These are phyloP conservation scores for Galaxias olidus DNA, from an alignment of 2,797 vertebrate genomes.

Conservation along the genomic window DNA sequence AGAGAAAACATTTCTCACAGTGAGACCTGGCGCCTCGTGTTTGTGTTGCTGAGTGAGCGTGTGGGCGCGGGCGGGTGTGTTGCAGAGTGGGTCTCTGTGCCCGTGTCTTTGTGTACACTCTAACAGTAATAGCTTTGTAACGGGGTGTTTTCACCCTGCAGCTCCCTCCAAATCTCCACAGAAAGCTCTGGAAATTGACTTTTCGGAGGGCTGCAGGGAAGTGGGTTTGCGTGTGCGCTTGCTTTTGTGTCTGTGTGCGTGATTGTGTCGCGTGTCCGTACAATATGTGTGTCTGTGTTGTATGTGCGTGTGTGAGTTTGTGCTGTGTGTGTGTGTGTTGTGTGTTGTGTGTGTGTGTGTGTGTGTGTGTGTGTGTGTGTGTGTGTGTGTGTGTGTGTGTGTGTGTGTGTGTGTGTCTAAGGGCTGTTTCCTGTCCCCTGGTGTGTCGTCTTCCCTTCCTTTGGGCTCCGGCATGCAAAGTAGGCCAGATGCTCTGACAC, in stretches of 20 bases:
- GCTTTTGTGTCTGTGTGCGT: slow-evolving; percentile 8
- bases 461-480: slow-evolving; percentile 32
- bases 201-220: slow-evolving; percentile 16
- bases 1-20: not conserved
- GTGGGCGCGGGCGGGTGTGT: too few species aligned
- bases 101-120: too few species aligned
- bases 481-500: slow-evolving; percentile 28
- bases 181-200: slow-evolving; percentile 30
- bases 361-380: too few species aligned
- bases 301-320: slow-evolving; percentile 28
- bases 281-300: slow-evolving; percentile 19
- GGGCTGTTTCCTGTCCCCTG: slow-evolving; percentile 10
- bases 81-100: too few species aligned
- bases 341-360: not conserved
- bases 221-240: slow-evolving; percentile 4
- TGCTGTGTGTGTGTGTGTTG: slow-evolving; percentile 13
- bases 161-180: slow-evolving; percentile 23
- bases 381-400: not conserved
- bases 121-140: slow-evolving; percentile 20
- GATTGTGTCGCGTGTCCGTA: slow-evolving; percentile 12
- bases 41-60: not conserved
- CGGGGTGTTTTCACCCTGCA: slow-evolving; percentile 6
- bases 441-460: slow-evolving; percentile 21
- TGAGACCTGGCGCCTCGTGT: not conserved
- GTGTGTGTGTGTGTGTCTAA: slow-evolving; percentile 13